Evolutionary conservation across 2,113 vertebrate species (phyloP).

Genomic region (Notothenia coriiceps): DNA sequence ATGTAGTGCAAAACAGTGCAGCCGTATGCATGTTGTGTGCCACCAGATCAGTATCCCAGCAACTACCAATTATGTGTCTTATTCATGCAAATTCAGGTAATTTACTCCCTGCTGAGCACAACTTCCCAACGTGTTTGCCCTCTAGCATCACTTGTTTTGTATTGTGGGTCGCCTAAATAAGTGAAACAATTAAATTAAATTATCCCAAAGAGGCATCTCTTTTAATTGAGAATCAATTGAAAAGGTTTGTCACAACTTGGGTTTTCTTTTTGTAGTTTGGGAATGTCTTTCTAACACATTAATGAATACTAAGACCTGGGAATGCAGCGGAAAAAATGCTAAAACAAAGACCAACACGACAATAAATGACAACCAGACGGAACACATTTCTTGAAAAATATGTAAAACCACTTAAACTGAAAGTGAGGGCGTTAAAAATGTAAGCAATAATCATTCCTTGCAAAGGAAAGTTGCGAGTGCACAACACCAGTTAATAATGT

Average conservation of each 20-base stretch:
- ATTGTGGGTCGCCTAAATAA: slow-evolving; percentile 28
- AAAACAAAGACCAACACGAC: not conserved
- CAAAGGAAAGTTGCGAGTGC: not conserved
- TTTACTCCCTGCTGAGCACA: slow-evolving; percentile 70
- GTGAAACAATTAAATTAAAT: slow-evolving; percentile 14
- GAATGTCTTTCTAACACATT: not conserved
- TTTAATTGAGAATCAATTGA: not conserved
- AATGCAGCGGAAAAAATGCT: not conserved
- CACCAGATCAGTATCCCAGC: slow-evolving; percentile 58
- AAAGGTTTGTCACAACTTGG: not conserved
- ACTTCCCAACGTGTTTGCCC: slow-evolving; percentile 64
- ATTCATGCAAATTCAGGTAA: slow-evolving; percentile 76
- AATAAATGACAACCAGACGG: not conserved
- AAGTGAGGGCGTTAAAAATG: not conserved
- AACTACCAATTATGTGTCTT: slow-evolving; percentile 65
- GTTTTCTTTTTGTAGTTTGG: not conserved
- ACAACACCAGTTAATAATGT: not conserved
- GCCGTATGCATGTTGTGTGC: slow-evolving; percentile 29
- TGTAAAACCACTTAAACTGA: not conserved
- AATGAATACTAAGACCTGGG: not conserved
- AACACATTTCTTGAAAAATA: too few species aligned
- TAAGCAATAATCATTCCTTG: too few species aligned
- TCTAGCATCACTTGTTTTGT: slow-evolving; percentile 47
- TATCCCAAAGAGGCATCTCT: slow-evolving; percentile 9
- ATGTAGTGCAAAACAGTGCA: slow-evolving; percentile 25